Base-by-base conservation (phyloP, 2,888 invertebrate species). In the Epistrophella euchroma region DNA sequence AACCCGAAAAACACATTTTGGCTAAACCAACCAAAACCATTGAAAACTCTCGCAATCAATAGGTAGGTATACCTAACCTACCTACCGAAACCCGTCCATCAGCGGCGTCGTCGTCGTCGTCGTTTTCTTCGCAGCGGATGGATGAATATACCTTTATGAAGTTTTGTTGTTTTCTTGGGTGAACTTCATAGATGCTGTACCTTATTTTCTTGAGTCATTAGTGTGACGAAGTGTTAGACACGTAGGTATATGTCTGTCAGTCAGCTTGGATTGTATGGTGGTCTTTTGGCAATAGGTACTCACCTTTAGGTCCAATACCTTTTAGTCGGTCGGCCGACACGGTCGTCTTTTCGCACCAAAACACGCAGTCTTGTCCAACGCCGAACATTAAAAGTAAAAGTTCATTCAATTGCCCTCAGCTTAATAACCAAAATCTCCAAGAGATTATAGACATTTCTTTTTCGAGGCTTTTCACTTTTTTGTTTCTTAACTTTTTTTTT, bases 281-380 rank as follows among this genome's bases (percentile, higher is more conserved):
- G 71, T 82, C 64, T 74, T 70, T 82, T 50, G 60, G 17, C 74
- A 17, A 71, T 70, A 86, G 85, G 62, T 68, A 77, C 73, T 71
- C 56, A 72, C 58, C 58, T 74, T 35, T 60, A 78, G 60, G 82
- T 81, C 74, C 52, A 74, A 68, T 68, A 68, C 52, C 68, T 68
- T 64, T 81, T 77, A 45, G 81, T 81, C 86, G 86, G 86, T 86
- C 86, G 81, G 68, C 71, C 81, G 86, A 86, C 76, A 78, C 77
- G 86, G 85, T 68, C 72, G 77, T 86, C 73, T 68, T 85, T 71
- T 71, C 80, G 60, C 77, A 72, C 19, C 75, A 71, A 45, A 47
- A 60, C 32, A 76, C 66, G 58, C 66, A 72, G 25, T 66, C 10
- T 17, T 28, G 13, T 5, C 17, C 13, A 19, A 11, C 13, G 37